phyloP scores from a whole-genome alignment of 2,797 vertebrate genomes.

The Cephalopachus bancanus region DNA sequence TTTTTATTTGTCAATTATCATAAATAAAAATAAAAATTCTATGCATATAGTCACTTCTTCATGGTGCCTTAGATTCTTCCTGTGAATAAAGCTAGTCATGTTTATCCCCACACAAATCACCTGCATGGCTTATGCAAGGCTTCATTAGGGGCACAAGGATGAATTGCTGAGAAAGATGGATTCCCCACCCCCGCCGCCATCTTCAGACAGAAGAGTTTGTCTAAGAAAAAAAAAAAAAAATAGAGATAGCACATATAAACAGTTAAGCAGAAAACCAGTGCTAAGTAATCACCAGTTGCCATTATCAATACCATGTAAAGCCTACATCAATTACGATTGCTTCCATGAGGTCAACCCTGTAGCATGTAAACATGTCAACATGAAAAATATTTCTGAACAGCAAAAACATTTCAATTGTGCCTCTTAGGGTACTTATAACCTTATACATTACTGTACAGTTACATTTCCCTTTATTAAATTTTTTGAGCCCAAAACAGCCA shows the following conservation, averaged over 20 bases:
- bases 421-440: neutral
- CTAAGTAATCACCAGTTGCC: neutral
- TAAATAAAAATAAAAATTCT: neutral
- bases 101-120: neutral
- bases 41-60: neutral
- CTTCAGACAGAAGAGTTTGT: neutral
- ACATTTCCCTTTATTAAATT: neutral
- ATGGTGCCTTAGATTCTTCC: neutral
- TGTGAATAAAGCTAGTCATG: neutral
- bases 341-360: neutral
- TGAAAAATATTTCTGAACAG: constrained; percentile 17
- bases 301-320: neutral
- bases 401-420: neutral
- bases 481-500: neutral
- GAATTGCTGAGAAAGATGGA: neutral
- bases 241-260: neutral
- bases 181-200: no score
- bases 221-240: neutral
- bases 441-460: neutral
- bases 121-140: neutral
- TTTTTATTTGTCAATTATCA: neutral
- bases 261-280: neutral
- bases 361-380: neutral
- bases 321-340: neutral
- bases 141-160: neutral